A percentile compares a stretch with the other conserved stretches of the same genome.
Evolutionary conservation across 2,888 invertebrate genomes (phyloP).

Genomic region (Crematogaster levior): DNA sequence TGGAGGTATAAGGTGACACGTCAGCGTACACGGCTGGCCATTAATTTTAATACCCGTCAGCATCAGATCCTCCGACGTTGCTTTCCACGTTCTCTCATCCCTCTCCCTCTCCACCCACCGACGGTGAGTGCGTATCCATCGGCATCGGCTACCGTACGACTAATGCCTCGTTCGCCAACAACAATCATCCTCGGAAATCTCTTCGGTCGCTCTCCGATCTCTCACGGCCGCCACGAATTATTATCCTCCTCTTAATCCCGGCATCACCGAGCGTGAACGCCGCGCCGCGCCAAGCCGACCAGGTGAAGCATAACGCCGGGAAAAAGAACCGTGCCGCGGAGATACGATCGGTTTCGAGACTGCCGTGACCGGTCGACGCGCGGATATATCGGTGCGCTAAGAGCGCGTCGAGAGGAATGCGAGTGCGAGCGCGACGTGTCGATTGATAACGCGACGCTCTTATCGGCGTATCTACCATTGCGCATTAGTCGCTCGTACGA

Average conservation of each 20-base stretch:
- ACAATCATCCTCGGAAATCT: constrained; percentile 78
- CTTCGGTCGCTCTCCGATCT: constrained; percentile 69
- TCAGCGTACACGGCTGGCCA: constrained; percentile 83
- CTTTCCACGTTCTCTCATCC: constrained; percentile 65
- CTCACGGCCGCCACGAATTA: constrained; percentile 72
- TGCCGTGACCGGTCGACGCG: constrained; percentile 24
- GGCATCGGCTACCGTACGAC: constrained; percentile 77
- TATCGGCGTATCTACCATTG: constrained; percentile 56
- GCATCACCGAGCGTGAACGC: constrained; percentile 49
- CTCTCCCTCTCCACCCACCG: constrained; percentile 28
- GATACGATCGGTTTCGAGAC: constrained; percentile 64
- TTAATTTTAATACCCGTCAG: constrained; percentile 84
- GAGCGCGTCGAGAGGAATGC: constrained; percentile 73
- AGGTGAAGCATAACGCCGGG: constrained; percentile 45
- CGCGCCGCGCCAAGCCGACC: constrained; percentile 16
- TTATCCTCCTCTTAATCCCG: constrained; percentile 73
- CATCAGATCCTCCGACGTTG: constrained; percentile 77
- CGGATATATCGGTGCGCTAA: constrained; percentile 62
- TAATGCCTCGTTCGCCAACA: constrained; percentile 76
- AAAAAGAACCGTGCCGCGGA: constrained; percentile 53
- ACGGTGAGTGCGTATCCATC: constrained; percentile 67
- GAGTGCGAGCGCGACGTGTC: constrained; percentile 54
- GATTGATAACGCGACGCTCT: constrained; percentile 71
- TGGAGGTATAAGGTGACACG: constrained; percentile 85
- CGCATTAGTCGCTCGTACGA: background rate